These are phyloP conservation scores for Struthio camelus DNA, from an alignment of 2,113 vertebrate species.

Conservation along the genomic window DNA sequence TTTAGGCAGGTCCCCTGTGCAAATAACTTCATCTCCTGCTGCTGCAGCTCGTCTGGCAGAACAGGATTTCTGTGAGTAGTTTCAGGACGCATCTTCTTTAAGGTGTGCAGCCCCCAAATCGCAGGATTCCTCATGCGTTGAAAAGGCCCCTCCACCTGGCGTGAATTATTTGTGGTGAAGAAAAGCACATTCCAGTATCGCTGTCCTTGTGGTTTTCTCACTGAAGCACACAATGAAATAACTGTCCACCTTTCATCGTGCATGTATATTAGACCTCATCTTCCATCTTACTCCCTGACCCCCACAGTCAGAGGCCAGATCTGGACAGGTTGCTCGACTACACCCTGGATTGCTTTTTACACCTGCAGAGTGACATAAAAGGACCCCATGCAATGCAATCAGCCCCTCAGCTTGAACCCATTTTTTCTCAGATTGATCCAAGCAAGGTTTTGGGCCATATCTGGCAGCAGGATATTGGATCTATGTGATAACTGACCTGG, in stretches of 20 bases:
- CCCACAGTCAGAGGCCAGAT: neutral
- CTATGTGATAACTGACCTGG: neutral
- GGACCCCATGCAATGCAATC: neutral
- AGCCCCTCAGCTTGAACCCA: accelerated
- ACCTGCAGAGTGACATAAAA: neutral
- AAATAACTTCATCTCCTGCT: slow-evolving; percentile 2
- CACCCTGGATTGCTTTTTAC: neutral
- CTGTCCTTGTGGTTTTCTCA: slow-evolving; percentile 4
- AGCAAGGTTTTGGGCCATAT: neutral
- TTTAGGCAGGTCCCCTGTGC: neutral
- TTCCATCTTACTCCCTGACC: neutral
- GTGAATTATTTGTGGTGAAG: accelerated
- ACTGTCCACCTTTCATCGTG: slow-evolving; percentile 2
- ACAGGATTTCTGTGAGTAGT: slow-evolving; percentile 23
- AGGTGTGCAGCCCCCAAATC: neutral
- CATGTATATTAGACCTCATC: neutral
- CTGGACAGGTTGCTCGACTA: neutral
- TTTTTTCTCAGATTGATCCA: neutral
- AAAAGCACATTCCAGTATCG: slow-evolving; percentile 1
- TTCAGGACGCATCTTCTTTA: neutral
- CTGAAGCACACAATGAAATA: neutral
- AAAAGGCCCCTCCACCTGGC: neutral
- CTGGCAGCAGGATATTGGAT: neutral
- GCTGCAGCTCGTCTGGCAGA: slow-evolving; percentile 7
- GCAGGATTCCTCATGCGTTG: slow-evolving; percentile 1